Evolutionary conservation across 1,140 invertebrate species (phyloP), one percentile per base, ranked within the genome.

Genomic region (Branchinecta lindahli): DNA sequence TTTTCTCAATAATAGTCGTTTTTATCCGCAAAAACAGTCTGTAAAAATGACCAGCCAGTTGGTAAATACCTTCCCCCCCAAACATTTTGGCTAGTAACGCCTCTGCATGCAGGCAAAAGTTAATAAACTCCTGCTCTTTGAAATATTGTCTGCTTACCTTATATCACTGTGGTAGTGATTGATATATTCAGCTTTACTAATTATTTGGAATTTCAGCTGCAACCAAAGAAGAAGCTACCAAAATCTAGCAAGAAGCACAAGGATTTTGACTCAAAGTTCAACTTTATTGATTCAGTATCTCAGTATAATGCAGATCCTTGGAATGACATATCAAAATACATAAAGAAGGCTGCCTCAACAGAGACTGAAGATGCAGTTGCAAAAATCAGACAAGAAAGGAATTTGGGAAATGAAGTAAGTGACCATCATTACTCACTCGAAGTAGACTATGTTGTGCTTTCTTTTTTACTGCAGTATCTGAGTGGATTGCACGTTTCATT

Each of bases 291-390:
- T 7, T 85, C 83, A 12, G 82, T 83, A 0, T 83, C 85, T 65
- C 88, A 91, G 73, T 91, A 91, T 75, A 90, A 90, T 77, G 76
- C 85, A 77, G 88, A 90, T 76, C 84, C 87, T n/a, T 92, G 88
- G 90, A 87, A 90, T 79, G 88, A 91, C 82, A 77, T 92, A 44
- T 84, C 84, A 73, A 91, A 91, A 76, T 91, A 90, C 80, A 84
- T 92, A 0, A 89, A 89, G 76, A 80, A 87, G 66, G 91, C 91
- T 82, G 85, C 85, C 0, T 88, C 87, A 74, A 85, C 84, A 20
- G 90, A 90, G 76, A 81, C 90, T 7, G 90, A 94, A 80, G 91
- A 94, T 69, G 94, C 92, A 80, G 94, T 90, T 74, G 85, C 83
- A 73, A 85, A 82, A 76, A 79, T 85, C 6, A 79, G 86, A 73